Percentiles rank a stretch among this genome's conserved stretches.
These are phyloP conservation scores for Balanococcus diminutus DNA, from an alignment of 2,888 invertebrate species.

Conservation along the genomic window DNA sequence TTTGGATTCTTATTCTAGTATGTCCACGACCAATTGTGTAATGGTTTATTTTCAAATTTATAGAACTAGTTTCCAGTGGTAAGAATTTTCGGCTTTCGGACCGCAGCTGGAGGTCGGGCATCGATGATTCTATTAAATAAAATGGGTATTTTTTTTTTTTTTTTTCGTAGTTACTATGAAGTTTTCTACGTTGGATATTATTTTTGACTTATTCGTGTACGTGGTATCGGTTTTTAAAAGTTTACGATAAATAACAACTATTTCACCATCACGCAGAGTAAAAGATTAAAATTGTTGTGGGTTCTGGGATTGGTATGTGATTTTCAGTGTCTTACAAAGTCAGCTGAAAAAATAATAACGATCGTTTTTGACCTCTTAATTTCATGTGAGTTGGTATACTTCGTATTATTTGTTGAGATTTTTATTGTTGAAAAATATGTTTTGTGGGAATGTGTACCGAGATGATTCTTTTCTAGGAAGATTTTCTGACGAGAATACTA, in stretches of 20 bases:
- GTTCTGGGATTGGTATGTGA: background rate
- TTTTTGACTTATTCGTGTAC: background rate
- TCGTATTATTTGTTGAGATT: too few relatives aligned
- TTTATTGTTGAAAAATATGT: background rate
- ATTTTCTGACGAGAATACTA: too few relatives aligned
- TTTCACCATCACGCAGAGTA: constrained; percentile 19
- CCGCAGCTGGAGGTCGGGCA: constrained; percentile 26
- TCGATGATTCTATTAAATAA: constrained; percentile 37
- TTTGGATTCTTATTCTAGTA: background rate
- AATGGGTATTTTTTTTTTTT: background rate
- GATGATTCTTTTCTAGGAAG: too few relatives aligned
- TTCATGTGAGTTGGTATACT: too few relatives aligned
- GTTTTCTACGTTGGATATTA: background rate
- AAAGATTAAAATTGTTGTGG: constrained; percentile 1
- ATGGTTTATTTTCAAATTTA: constrained; percentile 27
- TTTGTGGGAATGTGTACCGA: background rate
- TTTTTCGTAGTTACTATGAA: background rate
- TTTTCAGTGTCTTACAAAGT: background rate
- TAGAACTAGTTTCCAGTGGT: background rate
- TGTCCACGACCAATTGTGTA: background rate
- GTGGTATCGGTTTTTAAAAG: background rate
- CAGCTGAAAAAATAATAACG: background rate
- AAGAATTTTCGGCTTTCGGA: background rate
- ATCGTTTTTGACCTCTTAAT: background rate
- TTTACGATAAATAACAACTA: constrained; percentile 13